phyloP scores from a whole-genome alignment of 2,888 invertebrate genomes.

The Carpatolechia fugitivella region DNA sequence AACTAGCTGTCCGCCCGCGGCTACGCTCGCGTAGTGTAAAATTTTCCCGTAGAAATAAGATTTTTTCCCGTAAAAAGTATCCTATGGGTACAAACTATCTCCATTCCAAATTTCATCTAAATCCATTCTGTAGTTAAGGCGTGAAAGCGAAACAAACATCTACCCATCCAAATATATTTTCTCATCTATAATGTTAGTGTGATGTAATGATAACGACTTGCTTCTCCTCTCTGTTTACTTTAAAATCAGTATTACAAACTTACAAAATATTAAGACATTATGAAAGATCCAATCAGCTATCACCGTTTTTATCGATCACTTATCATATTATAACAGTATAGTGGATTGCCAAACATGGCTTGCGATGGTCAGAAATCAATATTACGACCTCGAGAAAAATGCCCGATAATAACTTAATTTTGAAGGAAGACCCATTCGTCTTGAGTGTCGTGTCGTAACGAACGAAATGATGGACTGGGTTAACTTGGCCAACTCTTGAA shows the following conservation, averaged over 20 bases:
- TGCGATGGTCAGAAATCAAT: conserved; percentile 33
- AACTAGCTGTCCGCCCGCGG: too few relatives aligned
- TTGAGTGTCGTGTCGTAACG: conserved; percentile 37
- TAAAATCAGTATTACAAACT: not conserved
- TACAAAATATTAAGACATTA: conserved; percentile 4
- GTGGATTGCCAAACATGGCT: conserved; percentile 18
- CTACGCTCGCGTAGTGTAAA: too few relatives aligned
- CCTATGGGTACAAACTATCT: too few relatives aligned
- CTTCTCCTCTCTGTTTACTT: too few relatives aligned
- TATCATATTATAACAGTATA: conserved; percentile 8
- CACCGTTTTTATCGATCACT: conserved; percentile 7
- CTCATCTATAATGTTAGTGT: too few relatives aligned
- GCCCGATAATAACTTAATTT: conserved; percentile 56
- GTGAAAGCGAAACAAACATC: too few relatives aligned
- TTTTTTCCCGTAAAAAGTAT: too few relatives aligned
- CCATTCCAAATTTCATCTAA: too few relatives aligned
- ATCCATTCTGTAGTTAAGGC: too few relatives aligned
- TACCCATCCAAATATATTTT: too few relatives aligned
- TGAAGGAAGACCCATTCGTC: conserved; percentile 36
- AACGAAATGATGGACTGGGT: conserved; percentile 43
- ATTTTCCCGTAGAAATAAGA: too few relatives aligned
- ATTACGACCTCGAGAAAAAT: conserved; percentile 37
- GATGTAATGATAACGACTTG: too few relatives aligned
- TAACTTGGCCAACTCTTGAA: conserved; percentile 9
- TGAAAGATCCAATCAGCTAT: conserved; percentile 10